These are phyloP conservation scores for Astropecten irregularis DNA, from an alignment of 53 echinoderm and acorn worm genomes.

Conservation along the genomic window DNA sequence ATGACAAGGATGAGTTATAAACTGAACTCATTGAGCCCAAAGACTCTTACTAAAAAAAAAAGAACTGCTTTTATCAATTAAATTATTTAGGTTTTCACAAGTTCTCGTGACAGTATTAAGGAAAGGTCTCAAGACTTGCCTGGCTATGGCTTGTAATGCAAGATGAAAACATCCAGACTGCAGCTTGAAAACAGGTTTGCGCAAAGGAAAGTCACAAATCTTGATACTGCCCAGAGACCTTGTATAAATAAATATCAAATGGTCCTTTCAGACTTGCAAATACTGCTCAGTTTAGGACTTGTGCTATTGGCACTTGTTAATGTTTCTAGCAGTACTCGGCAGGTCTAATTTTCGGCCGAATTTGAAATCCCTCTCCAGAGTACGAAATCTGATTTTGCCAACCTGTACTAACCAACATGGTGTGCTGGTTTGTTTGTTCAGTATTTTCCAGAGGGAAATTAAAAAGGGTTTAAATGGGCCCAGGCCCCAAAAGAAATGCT, in stretches of 20 bases:
- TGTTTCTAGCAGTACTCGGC: background rate
- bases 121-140: background rate
- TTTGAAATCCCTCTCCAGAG: too few species aligned
- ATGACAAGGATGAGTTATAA: constrained; percentile 93
- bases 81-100: constrained; percentile 26
- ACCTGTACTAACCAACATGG: too few species aligned
- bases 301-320: background rate
- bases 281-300: background rate
- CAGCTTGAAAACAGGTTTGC: too few species aligned
- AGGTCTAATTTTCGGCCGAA: too few species aligned
- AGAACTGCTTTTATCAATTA: constrained; percentile 18
- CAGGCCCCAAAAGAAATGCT: too few species aligned
- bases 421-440: too few species aligned
- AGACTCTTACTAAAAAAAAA: constrained; percentile 31
- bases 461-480: too few species aligned
- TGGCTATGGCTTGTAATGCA: background rate
- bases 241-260: background rate
- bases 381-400: too few species aligned
- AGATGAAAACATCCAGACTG: background rate
- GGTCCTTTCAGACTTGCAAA: background rate
- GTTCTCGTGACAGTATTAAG: constrained; percentile 18
- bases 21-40: constrained; percentile 14
- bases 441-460: too few species aligned
- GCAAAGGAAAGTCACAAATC: too few species aligned
- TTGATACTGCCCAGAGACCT: constrained; percentile 4